Conservation (phyloP, 2,797 vertebrate genomes). For the Hippopotamyrus pictus region DNA sequence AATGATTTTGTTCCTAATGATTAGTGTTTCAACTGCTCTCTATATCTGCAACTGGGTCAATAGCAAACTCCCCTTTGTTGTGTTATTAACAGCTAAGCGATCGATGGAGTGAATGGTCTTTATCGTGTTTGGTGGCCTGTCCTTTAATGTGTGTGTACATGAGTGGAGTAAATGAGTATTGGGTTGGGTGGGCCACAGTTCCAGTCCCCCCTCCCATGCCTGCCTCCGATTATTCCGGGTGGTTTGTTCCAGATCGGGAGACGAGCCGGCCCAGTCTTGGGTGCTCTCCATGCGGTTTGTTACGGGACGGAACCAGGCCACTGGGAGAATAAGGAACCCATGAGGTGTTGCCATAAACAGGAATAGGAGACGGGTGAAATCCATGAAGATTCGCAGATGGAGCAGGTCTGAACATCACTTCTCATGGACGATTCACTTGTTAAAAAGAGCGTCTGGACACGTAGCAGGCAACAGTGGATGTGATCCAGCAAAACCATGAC, state of each 20-base stretch:
- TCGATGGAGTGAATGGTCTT: background rate
- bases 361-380: background rate
- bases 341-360: background rate
- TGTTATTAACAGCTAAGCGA: background rate
- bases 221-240: background rate
- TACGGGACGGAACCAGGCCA: background rate
- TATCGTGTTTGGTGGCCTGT: background rate
- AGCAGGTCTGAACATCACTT: background rate
- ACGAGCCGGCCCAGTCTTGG: background rate
- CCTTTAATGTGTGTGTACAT: slow-evolving; percentile 11
- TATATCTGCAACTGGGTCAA: slow-evolving; percentile 21
- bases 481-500: background rate
- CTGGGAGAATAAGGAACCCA: background rate
- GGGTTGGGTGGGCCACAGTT: background rate
- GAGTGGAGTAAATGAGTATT: slow-evolving; percentile 14
- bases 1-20: slow-evolving; percentile 32
- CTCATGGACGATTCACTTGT: background rate
- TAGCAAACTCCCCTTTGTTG: slow-evolving; percentile 5
- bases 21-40: background rate
- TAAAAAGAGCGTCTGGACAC: background rate
- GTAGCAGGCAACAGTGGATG: background rate
- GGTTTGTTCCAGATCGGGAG: background rate
- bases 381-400: background rate
- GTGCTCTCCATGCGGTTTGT: background rate
- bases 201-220: background rate